A percentile compares a stretch with the other conserved stretches of the same genome.
Conservation (phyloP, 1,140 invertebrate species). For the Scaptomyza pallida region DNA sequence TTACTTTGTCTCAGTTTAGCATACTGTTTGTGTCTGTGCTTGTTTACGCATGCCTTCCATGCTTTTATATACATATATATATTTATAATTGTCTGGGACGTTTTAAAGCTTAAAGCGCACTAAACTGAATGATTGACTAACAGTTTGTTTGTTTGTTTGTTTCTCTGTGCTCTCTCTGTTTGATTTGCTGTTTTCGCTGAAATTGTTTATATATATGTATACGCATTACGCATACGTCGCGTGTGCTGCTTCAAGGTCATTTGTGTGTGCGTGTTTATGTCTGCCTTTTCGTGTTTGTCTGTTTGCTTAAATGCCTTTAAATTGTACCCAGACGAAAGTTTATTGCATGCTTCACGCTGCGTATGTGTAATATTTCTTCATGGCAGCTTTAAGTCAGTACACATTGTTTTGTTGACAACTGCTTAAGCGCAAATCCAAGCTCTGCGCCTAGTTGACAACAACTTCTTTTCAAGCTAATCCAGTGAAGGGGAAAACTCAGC, state of each 20-base stretch:
- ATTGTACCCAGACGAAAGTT: slow-evolving; percentile 27
- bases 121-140: background rate
- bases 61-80: slow-evolving; percentile 35
- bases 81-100: slow-evolving; percentile 49
- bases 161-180: slow-evolving; percentile 1
- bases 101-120: slow-evolving; percentile 21
- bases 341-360: slow-evolving; percentile 21
- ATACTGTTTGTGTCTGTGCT: background rate
- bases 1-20: slow-evolving; percentile 34
- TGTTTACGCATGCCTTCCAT: slow-evolving; percentile 32
- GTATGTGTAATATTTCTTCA: slow-evolving; percentile 43
- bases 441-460: slow-evolving; percentile 29
- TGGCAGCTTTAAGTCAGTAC: slow-evolving; percentile 20
- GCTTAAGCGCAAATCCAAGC: slow-evolving; percentile 26
- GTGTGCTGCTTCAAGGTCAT: slow-evolving; percentile 45
- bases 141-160: background rate
- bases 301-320: slow-evolving; percentile 14
- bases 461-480: background rate
- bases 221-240: slow-evolving; percentile 41
- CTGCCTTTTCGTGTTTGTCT: slow-evolving; percentile 4
- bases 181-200: slow-evolving; percentile 10
- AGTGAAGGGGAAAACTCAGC: background rate
- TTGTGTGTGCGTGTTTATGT: slow-evolving; percentile 11
- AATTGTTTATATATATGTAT: background rate
- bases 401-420: slow-evolving; percentile 7